phyloP scores from a whole-genome alignment of 2,113 vertebrate genomes.

The Vicugna pacos region DNA sequence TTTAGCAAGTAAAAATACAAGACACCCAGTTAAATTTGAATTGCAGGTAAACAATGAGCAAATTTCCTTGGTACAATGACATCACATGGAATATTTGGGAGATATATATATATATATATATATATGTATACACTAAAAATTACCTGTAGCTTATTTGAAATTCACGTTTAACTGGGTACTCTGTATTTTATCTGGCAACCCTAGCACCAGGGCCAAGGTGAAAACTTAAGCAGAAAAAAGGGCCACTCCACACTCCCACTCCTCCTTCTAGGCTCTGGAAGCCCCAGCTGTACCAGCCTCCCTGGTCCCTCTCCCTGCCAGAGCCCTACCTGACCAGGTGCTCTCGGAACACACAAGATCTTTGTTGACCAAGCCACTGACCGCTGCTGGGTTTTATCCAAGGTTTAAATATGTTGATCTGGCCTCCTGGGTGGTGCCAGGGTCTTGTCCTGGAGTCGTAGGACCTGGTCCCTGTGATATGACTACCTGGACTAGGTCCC shows the following conservation, averaged over 20 bases:
- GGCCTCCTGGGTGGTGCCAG: not conserved
- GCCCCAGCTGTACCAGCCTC: not conserved
- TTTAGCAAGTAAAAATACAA: not conserved
- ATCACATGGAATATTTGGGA: not conserved
- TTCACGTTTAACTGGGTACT: not conserved
- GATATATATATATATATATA: no score
- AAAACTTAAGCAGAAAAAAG: not conserved
- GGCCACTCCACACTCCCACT: rapidly evolving
- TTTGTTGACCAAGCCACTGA: not conserved
- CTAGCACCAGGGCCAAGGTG: not conserved
- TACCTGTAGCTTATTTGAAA: not conserved
- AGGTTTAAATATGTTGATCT: not conserved
- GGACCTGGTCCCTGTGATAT: not conserved
- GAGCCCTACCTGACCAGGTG: not conserved
- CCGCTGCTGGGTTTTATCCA: not conserved
- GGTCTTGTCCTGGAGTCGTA: not conserved
- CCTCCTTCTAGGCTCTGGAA: not conserved
- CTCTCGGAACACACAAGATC: not conserved
- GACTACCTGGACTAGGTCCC: not conserved
- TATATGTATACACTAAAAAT: not conserved
- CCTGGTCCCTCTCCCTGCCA: not conserved
- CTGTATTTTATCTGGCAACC: not conserved
- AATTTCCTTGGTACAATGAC: not conserved
- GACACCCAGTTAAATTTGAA: not conserved
- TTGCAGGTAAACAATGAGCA: not conserved